phyloP scores from a whole-genome alignment of 2,797 vertebrate species.

The Gouania willdenowi region DNA sequence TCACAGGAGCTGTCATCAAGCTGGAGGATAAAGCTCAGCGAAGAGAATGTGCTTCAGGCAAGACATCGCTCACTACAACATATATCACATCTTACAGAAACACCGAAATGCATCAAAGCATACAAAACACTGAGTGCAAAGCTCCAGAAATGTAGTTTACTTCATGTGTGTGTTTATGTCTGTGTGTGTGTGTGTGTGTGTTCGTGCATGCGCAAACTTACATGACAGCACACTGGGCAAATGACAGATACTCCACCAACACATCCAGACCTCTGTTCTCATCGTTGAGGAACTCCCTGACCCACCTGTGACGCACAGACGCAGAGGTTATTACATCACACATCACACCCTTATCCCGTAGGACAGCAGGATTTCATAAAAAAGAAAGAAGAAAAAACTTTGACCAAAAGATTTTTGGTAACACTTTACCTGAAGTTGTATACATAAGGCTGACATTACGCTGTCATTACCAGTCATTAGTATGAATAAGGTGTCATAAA shows the following conservation, averaged over 20 bases:
- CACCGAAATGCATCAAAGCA: slow-evolving; percentile 40
- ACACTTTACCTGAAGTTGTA: too few relatives aligned
- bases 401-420: too few relatives aligned
- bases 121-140: slow-evolving; percentile 26
- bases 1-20: slow-evolving; percentile 49
- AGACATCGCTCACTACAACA: slow-evolving; percentile 21
- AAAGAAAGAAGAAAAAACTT: not conserved
- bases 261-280: slow-evolving; percentile 95
- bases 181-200: slow-evolving; percentile 12
- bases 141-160: slow-evolving; percentile 40
- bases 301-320: slow-evolving; percentile 81
- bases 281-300: slow-evolving; percentile 94
- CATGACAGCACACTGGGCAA: slow-evolving; percentile 94
- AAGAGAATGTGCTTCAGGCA: slow-evolving; percentile 32
- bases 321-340: slow-evolving; percentile 24
- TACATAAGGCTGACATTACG: too few relatives aligned
- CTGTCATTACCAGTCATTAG: too few relatives aligned
- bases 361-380: not conserved
- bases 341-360: slow-evolving; percentile 34
- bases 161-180: slow-evolving; percentile 1
- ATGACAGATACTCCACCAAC: slow-evolving; percentile 95
- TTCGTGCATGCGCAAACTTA: slow-evolving; percentile 73
- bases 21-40: slow-evolving; percentile 60
- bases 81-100: slow-evolving; percentile 53
- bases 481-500: too few relatives aligned